These are phyloP conservation scores for Cinara cedri DNA, from an alignment of 2,888 invertebrate species.

Conservation along the genomic window DNA sequence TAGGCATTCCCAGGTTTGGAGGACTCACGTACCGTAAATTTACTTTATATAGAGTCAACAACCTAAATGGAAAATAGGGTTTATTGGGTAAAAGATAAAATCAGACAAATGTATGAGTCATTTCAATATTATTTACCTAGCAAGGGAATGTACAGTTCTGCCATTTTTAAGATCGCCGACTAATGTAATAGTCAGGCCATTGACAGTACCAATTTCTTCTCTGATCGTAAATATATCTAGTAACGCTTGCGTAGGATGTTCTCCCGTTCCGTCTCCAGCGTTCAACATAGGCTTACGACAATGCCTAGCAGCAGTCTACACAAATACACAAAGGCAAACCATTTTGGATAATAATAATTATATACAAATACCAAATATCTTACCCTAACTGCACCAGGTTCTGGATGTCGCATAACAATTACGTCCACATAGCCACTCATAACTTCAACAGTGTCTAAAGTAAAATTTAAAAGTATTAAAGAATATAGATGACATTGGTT, in stretches of 20 bases:
- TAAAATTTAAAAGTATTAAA: too few relatives aligned
- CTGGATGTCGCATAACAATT: slow-evolving; percentile 91
- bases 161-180: slow-evolving; percentile 98
- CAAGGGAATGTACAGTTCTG: slow-evolving; percentile 96
- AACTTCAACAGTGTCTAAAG: slow-evolving; percentile 75
- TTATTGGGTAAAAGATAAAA: background rate
- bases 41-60: slow-evolving; percentile 92
- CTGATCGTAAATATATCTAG: slow-evolving; percentile 97
- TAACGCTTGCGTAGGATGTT: slow-evolving; percentile 97
- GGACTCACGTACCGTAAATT: slow-evolving; percentile 92
- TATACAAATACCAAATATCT: slow-evolving; percentile 62
- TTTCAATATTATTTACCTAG: slow-evolving; percentile 66
- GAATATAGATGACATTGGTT: too few relatives aligned
- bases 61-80: slow-evolving; percentile 62
- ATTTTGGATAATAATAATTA: background rate
- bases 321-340: slow-evolving; percentile 60
- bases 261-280: slow-evolving; percentile 96
- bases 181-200: slow-evolving; percentile 95
- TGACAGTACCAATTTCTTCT: slow-evolving; percentile 98
- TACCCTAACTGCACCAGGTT: slow-evolving; percentile 87
- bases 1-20: slow-evolving; percentile 86
- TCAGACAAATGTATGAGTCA: background rate
- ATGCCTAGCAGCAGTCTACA: slow-evolving; percentile 78
- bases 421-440: slow-evolving; percentile 95
- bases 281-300: slow-evolving; percentile 93